Conservation (phyloP, 2,113 vertebrate genomes). For the Chloroceryle aenea region DNA sequence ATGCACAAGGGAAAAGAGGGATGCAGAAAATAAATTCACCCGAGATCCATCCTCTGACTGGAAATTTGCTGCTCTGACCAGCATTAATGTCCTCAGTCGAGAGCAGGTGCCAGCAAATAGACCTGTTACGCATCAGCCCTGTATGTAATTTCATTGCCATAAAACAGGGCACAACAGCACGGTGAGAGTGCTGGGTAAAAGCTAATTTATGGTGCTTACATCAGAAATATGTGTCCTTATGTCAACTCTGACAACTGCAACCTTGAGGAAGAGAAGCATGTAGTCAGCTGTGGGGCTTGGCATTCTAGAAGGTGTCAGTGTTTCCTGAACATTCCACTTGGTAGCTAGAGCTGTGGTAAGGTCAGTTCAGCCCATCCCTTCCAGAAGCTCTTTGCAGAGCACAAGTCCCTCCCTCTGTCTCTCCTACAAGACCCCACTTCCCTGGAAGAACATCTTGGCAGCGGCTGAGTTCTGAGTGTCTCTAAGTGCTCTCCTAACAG, state of each 20-base stretch:
- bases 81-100: neutral
- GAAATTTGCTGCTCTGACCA: conserved; percentile 27
- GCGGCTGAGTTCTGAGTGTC: neutral
- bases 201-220: neutral
- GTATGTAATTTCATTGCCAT: neutral
- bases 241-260: neutral
- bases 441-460: neutral
- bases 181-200: neutral
- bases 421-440: neutral
- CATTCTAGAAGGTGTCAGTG: neutral
- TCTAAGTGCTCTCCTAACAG: neutral
- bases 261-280: neutral
- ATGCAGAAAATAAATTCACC: neutral
- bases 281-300: neutral
- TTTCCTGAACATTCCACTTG: neutral
- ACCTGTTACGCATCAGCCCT: neutral
- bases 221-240: neutral
- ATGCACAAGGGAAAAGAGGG: neutral
- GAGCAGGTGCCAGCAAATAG: conserved; percentile 24
- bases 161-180: neutral
- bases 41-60: neutral
- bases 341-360: neutral
- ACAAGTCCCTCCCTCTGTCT: neutral
- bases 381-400: neutral
- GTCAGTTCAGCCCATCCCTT: neutral